Conservation (phyloP, 2,113 vertebrate genomes). For the Sclerurus mexicanus region DNA sequence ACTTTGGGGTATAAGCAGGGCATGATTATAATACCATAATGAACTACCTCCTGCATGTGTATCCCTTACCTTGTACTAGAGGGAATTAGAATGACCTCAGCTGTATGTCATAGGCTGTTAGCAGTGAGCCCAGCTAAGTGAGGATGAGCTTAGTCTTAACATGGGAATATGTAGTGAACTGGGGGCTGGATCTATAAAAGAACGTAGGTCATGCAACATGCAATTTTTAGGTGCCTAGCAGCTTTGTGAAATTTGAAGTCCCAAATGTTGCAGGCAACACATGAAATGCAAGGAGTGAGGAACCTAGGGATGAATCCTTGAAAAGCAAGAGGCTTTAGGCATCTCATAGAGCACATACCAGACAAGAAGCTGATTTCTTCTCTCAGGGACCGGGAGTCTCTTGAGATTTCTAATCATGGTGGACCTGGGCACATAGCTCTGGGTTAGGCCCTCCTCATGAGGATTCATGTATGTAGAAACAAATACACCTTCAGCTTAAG, state of each 20-base stretch:
- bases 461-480: accelerated
- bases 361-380: background rate
- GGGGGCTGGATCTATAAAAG: background rate
- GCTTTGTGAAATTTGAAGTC: background rate
- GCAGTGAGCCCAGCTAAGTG: background rate
- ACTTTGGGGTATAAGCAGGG: constrained; percentile 54
- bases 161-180: background rate
- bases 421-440: background rate
- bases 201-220: background rate
- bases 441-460: background rate
- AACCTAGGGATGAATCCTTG: background rate
- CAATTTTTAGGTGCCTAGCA: constrained; percentile 6
- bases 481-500: background rate
- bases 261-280: background rate
- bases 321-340: background rate
- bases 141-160: constrained; percentile 6
- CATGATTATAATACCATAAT: constrained; percentile 65
- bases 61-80: background rate
- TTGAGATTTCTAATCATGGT: background rate
- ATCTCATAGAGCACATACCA: background rate
- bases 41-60: constrained; percentile 43
- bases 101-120: constrained; percentile 35
- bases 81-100: constrained; percentile 56
- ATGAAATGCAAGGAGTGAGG: background rate
- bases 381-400: background rate